Evolutionary conservation across 2,888 invertebrate species (phyloP).

Genomic region (Acleris laterana): DNA sequence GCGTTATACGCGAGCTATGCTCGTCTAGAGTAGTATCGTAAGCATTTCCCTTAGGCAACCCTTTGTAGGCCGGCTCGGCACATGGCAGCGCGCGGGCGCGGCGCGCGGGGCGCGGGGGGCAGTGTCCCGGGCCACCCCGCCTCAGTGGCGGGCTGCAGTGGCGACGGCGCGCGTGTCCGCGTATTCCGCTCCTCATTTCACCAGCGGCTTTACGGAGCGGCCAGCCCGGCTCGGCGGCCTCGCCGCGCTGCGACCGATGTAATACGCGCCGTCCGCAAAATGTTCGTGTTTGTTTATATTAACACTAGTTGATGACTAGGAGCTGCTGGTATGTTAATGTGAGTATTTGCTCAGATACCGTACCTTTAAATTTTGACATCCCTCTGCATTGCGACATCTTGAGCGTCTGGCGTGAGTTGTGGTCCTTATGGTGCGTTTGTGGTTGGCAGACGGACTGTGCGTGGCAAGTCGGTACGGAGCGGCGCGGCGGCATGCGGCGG

Average conservation of each 20-base stretch:
- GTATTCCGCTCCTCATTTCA: conserved; percentile 1
- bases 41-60: conserved; percentile 77
- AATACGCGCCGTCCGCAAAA: conserved; percentile 69
- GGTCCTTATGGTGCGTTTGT: conserved; percentile 44
- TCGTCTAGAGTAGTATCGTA: conserved; percentile 68
- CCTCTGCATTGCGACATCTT: conserved; percentile 75
- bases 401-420: background rate
- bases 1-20: conserved; percentile 62
- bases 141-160: conserved; percentile 83
- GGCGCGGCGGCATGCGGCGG: conserved; percentile 55
- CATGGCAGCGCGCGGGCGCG: conserved; percentile 58
- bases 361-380: conserved; percentile 23
- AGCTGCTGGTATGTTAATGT: conserved; percentile 83
- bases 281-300: conserved; percentile 81
- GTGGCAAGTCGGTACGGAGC: conserved; percentile 66
- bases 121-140: conserved; percentile 80
- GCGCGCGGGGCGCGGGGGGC: conserved; percentile 58
- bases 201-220: conserved; percentile 61
- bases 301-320: conserved; percentile 77
- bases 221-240: conserved; percentile 73
- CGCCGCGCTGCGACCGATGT: conserved; percentile 56
- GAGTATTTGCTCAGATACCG: conserved; percentile 57
- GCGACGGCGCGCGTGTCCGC: conserved; percentile 82
- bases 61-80: conserved; percentile 68
- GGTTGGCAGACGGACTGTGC: conserved; percentile 79